These are phyloP conservation scores for Rapana venosa DNA, from an alignment of 2,888 invertebrate species.

Conservation along the genomic window DNA sequence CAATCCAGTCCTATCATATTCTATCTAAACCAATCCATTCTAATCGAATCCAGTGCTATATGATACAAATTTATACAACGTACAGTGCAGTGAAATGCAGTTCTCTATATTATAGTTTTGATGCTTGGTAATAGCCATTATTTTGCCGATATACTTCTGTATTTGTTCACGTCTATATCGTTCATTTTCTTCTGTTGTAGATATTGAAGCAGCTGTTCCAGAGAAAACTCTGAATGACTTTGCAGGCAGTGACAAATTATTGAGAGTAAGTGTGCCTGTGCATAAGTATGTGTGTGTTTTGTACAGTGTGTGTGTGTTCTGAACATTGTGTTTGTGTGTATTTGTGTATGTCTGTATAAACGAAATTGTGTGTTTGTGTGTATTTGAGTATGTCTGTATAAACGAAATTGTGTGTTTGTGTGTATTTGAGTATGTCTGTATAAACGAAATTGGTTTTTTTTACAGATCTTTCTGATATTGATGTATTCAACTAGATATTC, in stretches of 20 bases:
- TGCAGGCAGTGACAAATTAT: slow-evolving; percentile 87
- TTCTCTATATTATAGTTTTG: too few species aligned
- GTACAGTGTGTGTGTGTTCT: too few species aligned
- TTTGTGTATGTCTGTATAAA: background rate
- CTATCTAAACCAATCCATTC: too few species aligned
- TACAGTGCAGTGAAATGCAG: too few species aligned
- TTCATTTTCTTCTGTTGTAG: slow-evolving; percentile 48
- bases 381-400: background rate
- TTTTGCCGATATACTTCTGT: background rate
- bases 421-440: background rate
- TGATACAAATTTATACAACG: too few species aligned
- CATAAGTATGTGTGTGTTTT: too few species aligned
- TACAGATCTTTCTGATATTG: background rate
- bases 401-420: background rate
- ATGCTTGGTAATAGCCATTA: background rate
- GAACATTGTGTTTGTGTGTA: background rate
- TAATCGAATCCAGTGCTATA: too few species aligned
- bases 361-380: background rate
- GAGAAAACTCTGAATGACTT: slow-evolving; percentile 85
- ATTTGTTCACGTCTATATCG: background rate
- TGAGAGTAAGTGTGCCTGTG: slow-evolving; percentile 57
- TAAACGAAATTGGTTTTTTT: background rate
- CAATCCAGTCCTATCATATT: too few species aligned
- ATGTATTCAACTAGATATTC: too few species aligned
- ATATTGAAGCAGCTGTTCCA: slow-evolving; percentile 66